These are phyloP conservation scores for Reticulitermes lucifugus DNA, from an alignment of 2,888 invertebrate genomes.

Conservation along the genomic window DNA sequence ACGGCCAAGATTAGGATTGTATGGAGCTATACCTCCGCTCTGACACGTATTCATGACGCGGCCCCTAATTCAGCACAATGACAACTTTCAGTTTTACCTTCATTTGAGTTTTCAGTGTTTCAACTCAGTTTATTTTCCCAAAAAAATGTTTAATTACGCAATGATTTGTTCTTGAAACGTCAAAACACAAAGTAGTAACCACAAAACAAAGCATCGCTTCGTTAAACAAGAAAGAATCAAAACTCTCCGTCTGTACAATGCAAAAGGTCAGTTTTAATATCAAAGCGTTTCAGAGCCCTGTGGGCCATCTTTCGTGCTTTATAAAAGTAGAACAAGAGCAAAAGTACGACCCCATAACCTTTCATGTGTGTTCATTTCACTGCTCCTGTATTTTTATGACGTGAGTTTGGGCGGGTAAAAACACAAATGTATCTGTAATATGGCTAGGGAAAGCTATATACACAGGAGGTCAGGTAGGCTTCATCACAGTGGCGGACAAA, in stretches of 20 bases:
- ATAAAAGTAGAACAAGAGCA: not conserved
- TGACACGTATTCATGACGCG: no score
- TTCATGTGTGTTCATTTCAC: not conserved
- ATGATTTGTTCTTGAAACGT: not conserved
- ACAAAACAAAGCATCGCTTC: not conserved
- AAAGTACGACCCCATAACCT: not conserved
- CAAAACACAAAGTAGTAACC: not conserved
- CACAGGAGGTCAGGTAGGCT: not conserved
- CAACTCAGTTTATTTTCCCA: not conserved
- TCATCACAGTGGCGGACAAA: no score
- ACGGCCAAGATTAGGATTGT: no score
- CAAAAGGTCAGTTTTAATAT: not conserved
- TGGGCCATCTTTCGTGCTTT: not conserved
- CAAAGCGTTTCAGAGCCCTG: not conserved
- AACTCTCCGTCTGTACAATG: not conserved
- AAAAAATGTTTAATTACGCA: not conserved
- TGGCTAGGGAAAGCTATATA: not conserved
- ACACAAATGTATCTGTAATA: not conserved
- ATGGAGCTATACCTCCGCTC: no score
- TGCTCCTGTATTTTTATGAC: not conserved
- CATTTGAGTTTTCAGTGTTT: no score
- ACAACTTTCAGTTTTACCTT: no score
- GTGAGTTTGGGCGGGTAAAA: not conserved
- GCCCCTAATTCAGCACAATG: no score
- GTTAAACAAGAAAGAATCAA: not conserved